A percentile compares a stretch with the other conserved stretches of the same genome.
Conservation (phyloP, 2,888 invertebrate species). For the Corythucha ciliata region DNA sequence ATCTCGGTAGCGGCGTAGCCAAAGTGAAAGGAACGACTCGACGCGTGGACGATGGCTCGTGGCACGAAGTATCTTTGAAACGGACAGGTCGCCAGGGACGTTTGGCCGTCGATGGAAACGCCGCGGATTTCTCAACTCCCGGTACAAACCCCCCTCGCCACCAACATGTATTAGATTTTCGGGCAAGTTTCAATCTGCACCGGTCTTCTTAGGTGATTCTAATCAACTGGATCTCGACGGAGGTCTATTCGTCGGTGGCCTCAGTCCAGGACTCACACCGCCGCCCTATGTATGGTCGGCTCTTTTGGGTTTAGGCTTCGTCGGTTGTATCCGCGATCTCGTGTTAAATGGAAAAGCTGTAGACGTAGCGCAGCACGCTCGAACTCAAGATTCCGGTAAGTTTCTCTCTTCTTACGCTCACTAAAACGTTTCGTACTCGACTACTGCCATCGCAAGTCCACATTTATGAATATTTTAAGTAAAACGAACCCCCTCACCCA, state of each 20-base stretch:
- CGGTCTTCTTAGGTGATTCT: slow-evolving; percentile 56
- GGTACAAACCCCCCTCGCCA: slow-evolving; percentile 46
- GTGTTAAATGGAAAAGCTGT: slow-evolving; percentile 78
- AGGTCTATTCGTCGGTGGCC: slow-evolving; percentile 77
- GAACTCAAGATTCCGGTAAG: slow-evolving; percentile 80
- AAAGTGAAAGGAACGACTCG: slow-evolving; percentile 73
- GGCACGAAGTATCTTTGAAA: slow-evolving; percentile 82
- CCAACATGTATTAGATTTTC: not conserved
- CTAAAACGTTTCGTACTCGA: not conserved
- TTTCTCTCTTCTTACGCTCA: not conserved
- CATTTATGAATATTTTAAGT: no score
- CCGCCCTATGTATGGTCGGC: slow-evolving; percentile 87
- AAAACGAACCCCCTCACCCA: no score
- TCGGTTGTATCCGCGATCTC: slow-evolving; percentile 86
- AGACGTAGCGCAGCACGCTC: slow-evolving; percentile 78
- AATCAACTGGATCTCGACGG: slow-evolving; percentile 82
- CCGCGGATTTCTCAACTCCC: slow-evolving; percentile 79
- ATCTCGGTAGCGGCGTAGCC: slow-evolving; percentile 83
- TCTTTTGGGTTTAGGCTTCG: slow-evolving; percentile 78
- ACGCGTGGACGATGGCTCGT: slow-evolving; percentile 80
- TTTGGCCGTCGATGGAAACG: slow-evolving; percentile 79
- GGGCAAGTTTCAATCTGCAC: not conserved
- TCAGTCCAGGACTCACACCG: slow-evolving; percentile 56
- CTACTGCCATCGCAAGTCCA: no score
- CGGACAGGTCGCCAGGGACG: slow-evolving; percentile 74